phyloP scores from a whole-genome alignment of 1,140 invertebrate species.

The Cataglyphis hispanica region DNA sequence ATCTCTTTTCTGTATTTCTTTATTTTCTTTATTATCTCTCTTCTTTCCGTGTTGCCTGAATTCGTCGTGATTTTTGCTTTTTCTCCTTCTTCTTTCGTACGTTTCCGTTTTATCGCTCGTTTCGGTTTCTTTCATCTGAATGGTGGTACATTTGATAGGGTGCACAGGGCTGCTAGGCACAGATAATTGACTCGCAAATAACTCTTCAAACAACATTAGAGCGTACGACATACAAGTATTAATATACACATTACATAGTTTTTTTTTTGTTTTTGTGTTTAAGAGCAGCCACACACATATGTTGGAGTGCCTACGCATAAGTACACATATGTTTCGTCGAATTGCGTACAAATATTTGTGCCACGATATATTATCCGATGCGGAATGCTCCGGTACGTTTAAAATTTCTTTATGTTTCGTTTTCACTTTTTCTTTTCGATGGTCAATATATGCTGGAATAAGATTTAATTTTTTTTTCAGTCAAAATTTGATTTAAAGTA shows the following conservation, averaged over 20 bases:
- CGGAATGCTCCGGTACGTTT: neutral
- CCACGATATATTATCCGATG: slow-evolving; percentile 37
- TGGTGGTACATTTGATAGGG: slow-evolving; percentile 86
- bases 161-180: slow-evolving; percentile 87
- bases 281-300: slow-evolving; percentile 76
- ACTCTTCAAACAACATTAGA: slow-evolving; percentile 87
- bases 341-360: slow-evolving; percentile 31
- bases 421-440: neutral
- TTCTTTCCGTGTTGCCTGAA: slow-evolving; percentile 28
- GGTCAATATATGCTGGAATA: neutral
- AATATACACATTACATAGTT: slow-evolving; percentile 85
- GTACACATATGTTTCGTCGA: neutral
- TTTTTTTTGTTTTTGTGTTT: slow-evolving; percentile 72
- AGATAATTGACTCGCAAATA: slow-evolving; percentile 88
- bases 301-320: slow-evolving; percentile 70
- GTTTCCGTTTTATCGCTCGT: slow-evolving; percentile 76
- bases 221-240: slow-evolving; percentile 86
- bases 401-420: neutral
- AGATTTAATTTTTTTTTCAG: neutral
- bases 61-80: slow-evolving; percentile 38
- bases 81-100: slow-evolving; percentile 76
- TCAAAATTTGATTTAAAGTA: neutral
- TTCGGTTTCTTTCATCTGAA: slow-evolving; percentile 83
- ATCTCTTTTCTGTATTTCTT: slow-evolving; percentile 53
- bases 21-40: slow-evolving; percentile 53